Evolutionary conservation across 2,113 vertebrate species (phyloP).

Genomic region (Solenodon paradoxus): DNA sequence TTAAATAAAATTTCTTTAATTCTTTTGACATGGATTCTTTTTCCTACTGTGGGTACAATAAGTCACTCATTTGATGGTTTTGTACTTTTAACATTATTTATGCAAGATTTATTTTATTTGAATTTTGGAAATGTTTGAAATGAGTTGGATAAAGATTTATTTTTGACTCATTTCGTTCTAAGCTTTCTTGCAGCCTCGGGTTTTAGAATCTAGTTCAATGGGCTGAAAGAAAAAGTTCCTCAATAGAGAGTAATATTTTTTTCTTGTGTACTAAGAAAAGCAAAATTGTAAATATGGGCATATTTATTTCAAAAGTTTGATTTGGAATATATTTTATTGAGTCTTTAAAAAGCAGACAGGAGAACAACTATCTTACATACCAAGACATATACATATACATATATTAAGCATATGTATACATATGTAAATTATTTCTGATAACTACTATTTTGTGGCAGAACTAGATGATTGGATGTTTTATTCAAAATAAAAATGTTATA

Average conservation of each 20-base stretch:
- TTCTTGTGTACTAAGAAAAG: neutral
- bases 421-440: conserved; percentile 39
- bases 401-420: neutral
- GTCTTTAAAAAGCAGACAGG: conserved; percentile 18
- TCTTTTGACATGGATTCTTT: conserved; percentile 54
- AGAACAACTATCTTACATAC: neutral
- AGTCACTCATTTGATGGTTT: conserved; percentile 42
- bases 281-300: neutral
- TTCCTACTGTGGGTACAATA: neutral
- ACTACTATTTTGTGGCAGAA: conserved; percentile 32
- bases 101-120: conserved; percentile 30
- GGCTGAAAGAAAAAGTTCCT: neutral
- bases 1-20: conserved; percentile 60
- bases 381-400: no score
- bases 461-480: conserved; percentile 54
- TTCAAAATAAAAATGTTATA: conserved; percentile 41
- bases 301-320: conserved; percentile 9
- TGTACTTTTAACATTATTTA: conserved; percentile 66
- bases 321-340: neutral
- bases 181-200: neutral
- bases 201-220: neutral
- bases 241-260: neutral
- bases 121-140: conserved; percentile 26
- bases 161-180: conserved; percentile 41
- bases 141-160: conserved; percentile 27